A percentile compares a stretch with the other conserved stretches of the same genome.
Conservation (phyloP, 2,113 vertebrate genomes). For the Xenopus laevis region DNA sequence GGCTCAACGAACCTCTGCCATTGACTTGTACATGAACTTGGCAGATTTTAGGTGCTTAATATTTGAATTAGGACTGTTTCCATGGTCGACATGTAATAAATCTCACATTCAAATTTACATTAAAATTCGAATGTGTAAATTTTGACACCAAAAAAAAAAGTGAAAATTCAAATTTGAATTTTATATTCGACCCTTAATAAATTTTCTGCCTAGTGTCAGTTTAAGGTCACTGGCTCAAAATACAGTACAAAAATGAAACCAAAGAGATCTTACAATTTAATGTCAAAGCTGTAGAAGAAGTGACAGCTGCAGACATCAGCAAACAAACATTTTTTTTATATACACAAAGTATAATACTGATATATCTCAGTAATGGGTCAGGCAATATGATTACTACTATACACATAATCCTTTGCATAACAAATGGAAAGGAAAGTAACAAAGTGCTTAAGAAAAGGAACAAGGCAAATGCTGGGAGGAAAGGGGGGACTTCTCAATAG, state of each 20-base stretch:
- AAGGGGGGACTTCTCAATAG: background rate
- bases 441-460: constrained; percentile 53
- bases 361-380: constrained; percentile 53
- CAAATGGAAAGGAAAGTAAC: constrained; percentile 49
- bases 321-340: constrained; percentile 53
- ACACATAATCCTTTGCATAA: constrained; percentile 51
- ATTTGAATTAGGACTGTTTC: too few relatives aligned
- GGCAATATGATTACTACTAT: constrained; percentile 48
- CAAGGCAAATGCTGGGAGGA: constrained; percentile 28
- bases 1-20: too few relatives aligned
- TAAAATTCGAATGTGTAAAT: too few relatives aligned
- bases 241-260: constrained; percentile 45
- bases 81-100: too few relatives aligned
- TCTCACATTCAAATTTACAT: too few relatives aligned
- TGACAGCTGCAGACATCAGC: constrained; percentile 54
- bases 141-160: too few relatives aligned
- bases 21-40: too few relatives aligned
- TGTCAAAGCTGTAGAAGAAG: constrained; percentile 56
- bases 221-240: too few relatives aligned
- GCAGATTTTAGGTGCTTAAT: too few relatives aligned
- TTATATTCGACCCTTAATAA: too few relatives aligned
- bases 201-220: too few relatives aligned
- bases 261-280: constrained; percentile 67
- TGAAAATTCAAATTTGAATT: too few relatives aligned
- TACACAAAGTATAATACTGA: constrained; percentile 62